Evolutionary conservation across 1,140 invertebrate genomes (phyloP).

Genomic region (Samia ricini): DNA sequence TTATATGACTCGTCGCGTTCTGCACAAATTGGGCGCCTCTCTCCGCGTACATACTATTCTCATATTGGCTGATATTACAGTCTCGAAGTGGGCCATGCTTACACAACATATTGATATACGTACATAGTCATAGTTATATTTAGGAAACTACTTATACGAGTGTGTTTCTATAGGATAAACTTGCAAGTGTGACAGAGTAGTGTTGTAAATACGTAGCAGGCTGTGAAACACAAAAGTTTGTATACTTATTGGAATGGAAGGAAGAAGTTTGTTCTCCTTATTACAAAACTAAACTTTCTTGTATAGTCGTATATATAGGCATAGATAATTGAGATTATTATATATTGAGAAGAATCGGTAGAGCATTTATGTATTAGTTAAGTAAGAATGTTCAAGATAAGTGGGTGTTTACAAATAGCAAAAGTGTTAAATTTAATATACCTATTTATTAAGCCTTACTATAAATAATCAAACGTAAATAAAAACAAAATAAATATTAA

Average conservation of each 20-base stretch:
- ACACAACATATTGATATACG: slow-evolving; percentile 21
- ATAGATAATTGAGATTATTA: not conserved
- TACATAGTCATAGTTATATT: slow-evolving; percentile 5
- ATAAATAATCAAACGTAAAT: no score
- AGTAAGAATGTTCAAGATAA: no score
- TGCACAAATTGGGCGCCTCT: slow-evolving; percentile 48
- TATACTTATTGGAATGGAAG: slow-evolving; percentile 5
- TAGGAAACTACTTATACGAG: slow-evolving; percentile 9
- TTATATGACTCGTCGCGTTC: slow-evolving; percentile 11
- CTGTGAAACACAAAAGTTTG: not conserved
- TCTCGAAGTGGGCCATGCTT: slow-evolving; percentile 20
- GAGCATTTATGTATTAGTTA: not conserved
- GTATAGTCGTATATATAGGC: no score
- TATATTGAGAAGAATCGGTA: not conserved
- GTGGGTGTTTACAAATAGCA: no score
- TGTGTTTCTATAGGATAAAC: slow-evolving; percentile 1
- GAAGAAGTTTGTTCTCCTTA: slow-evolving; percentile 5
- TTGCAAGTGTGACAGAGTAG: slow-evolving; percentile 5
- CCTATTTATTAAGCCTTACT: no score
- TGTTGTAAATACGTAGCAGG: not conserved
- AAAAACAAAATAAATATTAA: no score
- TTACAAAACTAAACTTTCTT: slow-evolving; percentile 3
- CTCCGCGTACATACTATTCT: slow-evolving; percentile 18
- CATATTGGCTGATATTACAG: slow-evolving; percentile 48
- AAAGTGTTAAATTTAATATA: no score